A percentile compares a stretch with the other conserved stretches of the same genome.
phyloP scores from a whole-genome alignment of 2,113 vertebrate species.

The Oreotrochilus melanogaster region DNA sequence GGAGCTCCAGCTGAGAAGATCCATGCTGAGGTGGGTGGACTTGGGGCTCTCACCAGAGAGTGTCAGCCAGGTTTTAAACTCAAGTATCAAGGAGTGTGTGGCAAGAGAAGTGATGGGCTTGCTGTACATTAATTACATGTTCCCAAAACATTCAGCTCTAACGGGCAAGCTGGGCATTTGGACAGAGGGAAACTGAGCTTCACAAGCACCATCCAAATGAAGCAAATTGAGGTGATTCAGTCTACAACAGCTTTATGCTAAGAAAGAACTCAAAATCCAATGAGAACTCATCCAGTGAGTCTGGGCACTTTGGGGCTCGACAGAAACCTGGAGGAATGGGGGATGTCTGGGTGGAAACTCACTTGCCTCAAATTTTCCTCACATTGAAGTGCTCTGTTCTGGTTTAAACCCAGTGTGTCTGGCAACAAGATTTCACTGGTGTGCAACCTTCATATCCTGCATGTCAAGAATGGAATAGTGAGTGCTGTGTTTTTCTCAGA shows the following conservation, averaged over 20 bases:
- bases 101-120: accelerated
- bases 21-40: accelerated
- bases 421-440: not conserved
- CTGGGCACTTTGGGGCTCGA: not conserved
- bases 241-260: not conserved
- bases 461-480: not conserved
- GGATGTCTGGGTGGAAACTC: not conserved
- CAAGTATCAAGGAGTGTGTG: accelerated
- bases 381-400: not conserved
- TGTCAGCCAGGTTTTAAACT: not conserved
- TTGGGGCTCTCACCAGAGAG: not conserved
- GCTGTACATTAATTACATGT: accelerated
- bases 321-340: not conserved
- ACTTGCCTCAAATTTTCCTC: not conserved
- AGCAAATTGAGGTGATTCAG: not conserved
- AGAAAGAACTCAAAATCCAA: not conserved
- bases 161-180: accelerated
- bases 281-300: accelerated
- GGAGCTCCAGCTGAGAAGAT: not conserved
- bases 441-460: not conserved
- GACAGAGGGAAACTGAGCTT: accelerated
- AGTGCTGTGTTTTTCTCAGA: not conserved
- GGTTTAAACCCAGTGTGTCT: not conserved
- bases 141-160: accelerated
- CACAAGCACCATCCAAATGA: accelerated